Evolutionary conservation across 2,797 vertebrate species (phyloP).

Genomic region (Varecia variegata): DNA sequence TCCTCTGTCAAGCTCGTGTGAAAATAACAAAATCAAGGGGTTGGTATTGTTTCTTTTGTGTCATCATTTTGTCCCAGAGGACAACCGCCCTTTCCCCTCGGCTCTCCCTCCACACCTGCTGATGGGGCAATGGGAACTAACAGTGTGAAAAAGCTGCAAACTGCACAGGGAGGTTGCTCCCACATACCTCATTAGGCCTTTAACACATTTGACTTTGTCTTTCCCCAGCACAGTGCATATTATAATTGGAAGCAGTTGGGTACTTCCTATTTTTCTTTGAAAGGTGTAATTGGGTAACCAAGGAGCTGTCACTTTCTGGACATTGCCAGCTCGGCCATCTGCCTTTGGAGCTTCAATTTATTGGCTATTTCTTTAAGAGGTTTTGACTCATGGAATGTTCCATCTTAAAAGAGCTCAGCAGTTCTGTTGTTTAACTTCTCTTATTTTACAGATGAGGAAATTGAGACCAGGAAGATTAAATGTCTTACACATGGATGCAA

Average conservation of each 20-base stretch:
- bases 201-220: slow-evolving; percentile 80
- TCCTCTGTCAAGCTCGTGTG: slow-evolving; percentile 14
- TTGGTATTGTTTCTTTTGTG: background rate
- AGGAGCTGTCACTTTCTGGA: slow-evolving; percentile 68
- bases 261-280: slow-evolving; percentile 71
- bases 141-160: slow-evolving; percentile 70
- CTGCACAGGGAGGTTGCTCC: slow-evolving; percentile 70
- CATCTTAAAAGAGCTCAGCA: background rate
- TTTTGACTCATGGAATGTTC: slow-evolving; percentile 36
- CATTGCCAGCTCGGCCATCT: slow-evolving; percentile 41
- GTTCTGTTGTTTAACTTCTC: background rate
- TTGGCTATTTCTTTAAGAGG: slow-evolving; percentile 11
- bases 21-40: slow-evolving; percentile 53
- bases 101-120: background rate
- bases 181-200: slow-evolving; percentile 81
- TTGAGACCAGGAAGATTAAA: background rate
- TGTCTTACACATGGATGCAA: background rate
- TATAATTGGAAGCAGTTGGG: slow-evolving; percentile 76
- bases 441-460: slow-evolving; percentile 31
- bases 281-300: slow-evolving; percentile 76
- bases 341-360: background rate
- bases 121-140: slow-evolving; percentile 63
- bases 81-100: background rate
- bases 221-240: slow-evolving; percentile 58
- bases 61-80: background rate